A percentile compares a stretch with the other conserved stretches of the same genome.
phyloP scores from a whole-genome alignment of 2,113 vertebrate species.

The Tamias sibiricus region DNA sequence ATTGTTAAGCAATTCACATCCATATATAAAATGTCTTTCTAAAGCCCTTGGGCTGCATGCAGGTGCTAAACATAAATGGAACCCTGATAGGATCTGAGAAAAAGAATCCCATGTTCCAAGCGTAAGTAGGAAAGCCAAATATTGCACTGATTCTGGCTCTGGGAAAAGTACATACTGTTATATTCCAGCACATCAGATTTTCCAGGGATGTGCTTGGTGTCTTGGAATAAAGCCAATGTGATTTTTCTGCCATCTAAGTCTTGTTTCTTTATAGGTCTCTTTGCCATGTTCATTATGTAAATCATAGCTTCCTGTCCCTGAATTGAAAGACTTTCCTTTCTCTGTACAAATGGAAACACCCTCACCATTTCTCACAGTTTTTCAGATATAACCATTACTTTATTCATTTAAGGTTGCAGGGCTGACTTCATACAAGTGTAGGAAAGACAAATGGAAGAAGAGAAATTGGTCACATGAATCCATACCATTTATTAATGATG shows the following conservation, averaged over 20 bases:
- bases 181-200: constrained; percentile 76
- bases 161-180: constrained; percentile 79
- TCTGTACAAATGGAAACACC: constrained; percentile 53
- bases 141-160: constrained; percentile 77
- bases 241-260: constrained; percentile 83
- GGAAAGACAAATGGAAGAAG: constrained; percentile 33
- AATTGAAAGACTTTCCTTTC: constrained; percentile 67
- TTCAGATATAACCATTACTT: constrained; percentile 23
- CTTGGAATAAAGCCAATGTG: constrained; percentile 81
- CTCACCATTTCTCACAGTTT: constrained; percentile 56
- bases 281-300: constrained; percentile 80
- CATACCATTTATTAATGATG: neutral
- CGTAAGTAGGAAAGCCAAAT: constrained; percentile 80
- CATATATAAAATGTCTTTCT: constrained; percentile 77
- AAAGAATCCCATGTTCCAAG: constrained; percentile 72
- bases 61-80: constrained; percentile 76
- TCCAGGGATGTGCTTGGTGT: constrained; percentile 78
- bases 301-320: constrained; percentile 70
- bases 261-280: constrained; percentile 84
- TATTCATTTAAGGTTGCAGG: constrained; percentile 43
- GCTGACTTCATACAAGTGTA: constrained; percentile 37
- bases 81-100: constrained; percentile 71
- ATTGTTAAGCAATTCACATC: constrained; percentile 74
- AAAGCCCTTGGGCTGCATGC: constrained; percentile 66
- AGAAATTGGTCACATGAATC: neutral